Conservation (phyloP, 2,888 invertebrate species). For the Ophioninae sp. region DNA sequence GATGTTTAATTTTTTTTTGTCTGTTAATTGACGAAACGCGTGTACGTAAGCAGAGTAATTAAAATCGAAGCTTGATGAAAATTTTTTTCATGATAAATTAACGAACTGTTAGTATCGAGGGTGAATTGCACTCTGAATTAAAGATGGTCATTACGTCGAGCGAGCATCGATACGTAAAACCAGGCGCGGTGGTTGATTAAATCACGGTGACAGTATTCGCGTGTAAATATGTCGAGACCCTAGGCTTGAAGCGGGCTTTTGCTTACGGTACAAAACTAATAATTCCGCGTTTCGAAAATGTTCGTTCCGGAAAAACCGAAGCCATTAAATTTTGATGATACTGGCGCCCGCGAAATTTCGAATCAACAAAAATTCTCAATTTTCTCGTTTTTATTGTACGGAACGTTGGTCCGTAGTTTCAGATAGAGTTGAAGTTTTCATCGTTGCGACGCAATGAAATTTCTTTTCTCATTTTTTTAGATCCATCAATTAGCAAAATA, state of each 20-base stretch:
- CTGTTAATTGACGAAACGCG: not conserved
- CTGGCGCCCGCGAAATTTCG: not conserved
- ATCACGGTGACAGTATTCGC: not conserved
- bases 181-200: not conserved
- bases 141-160: not conserved
- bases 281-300: not conserved
- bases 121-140: not conserved
- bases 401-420: too few relatives aligned
- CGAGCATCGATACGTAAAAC: not conserved
- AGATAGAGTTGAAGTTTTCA: too few relatives aligned
- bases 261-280: not conserved
- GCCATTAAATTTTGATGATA: not conserved
- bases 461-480: too few relatives aligned
- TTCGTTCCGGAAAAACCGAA: not conserved
- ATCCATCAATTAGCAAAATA: too few relatives aligned
- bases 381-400: not conserved
- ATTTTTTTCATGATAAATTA: not conserved
- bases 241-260: not conserved
- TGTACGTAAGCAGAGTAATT: not conserved
- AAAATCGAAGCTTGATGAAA: not conserved
- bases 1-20: not conserved
- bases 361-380: not conserved
- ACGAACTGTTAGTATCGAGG: not conserved
- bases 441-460: too few relatives aligned
- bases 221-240: not conserved